Evolutionary conservation across 2,888 invertebrate genomes (phyloP).

Genomic region (Torymus aiolomorphi): DNA sequence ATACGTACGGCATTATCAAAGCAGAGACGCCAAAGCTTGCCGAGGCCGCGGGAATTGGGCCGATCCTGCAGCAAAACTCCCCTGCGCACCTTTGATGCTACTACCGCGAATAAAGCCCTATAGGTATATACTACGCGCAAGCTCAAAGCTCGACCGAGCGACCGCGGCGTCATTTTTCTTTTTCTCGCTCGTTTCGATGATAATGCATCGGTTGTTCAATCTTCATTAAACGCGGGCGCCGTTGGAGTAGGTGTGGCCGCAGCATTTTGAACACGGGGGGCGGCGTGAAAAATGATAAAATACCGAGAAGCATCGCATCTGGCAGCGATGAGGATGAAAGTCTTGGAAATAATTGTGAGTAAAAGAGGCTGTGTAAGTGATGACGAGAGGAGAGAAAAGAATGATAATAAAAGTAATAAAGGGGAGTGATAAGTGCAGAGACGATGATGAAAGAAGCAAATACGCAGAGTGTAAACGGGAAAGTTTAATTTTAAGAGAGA

Average conservation of each 20-base stretch:
- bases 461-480: neutral
- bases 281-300: conserved; percentile 1
- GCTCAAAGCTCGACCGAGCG: no score
- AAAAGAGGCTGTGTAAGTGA: neutral
- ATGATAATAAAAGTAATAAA: conserved; percentile 32
- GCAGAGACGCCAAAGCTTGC: neutral
- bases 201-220: conserved; percentile 1
- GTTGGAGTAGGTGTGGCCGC: no score
- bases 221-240: neutral
- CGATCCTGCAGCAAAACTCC: neutral
- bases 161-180: no score
- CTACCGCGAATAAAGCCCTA: neutral
- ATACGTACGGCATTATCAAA: conserved; percentile 25
- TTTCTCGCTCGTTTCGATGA: neutral
- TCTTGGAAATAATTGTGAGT: neutral
- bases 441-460: conserved; percentile 29
- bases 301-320: no score
- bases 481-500: conserved; percentile 34
- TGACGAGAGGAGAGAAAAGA: neutral
- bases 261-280: neutral
- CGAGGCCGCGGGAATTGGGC: neutral
- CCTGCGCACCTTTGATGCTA: conserved; percentile 14
- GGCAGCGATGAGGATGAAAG: no score
- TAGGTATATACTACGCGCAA: no score
- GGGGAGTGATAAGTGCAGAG: neutral